Conservation (phyloP, 37 sponge, comb jelly and placozoan species). For the Sycon ciliatum region DNA sequence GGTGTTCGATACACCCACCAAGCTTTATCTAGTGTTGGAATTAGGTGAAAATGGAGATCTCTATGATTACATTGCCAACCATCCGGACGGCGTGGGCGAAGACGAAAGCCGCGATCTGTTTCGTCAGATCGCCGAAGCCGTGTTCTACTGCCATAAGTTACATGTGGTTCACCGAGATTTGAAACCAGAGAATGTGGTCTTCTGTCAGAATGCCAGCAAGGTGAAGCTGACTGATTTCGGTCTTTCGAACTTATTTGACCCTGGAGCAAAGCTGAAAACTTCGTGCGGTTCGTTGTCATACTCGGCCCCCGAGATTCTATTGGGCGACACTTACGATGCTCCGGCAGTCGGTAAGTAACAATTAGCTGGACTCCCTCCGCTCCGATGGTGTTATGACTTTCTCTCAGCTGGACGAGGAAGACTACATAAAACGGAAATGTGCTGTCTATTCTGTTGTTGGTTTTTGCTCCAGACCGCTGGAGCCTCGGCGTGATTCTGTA, state of each 20-base stretch:
- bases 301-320: conserved; percentile 91
- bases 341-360: conserved; percentile 83
- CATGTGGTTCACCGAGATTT: conserved; percentile 94
- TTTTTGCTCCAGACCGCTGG: conserved; percentile 76
- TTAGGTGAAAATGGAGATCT: conserved; percentile 90
- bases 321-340: conserved; percentile 84
- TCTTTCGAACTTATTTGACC: conserved; percentile 74
- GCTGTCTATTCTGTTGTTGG: too few relatives aligned
- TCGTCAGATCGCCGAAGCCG: conserved; percentile 74
- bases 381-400: too few relatives aligned
- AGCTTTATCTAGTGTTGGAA: conserved; percentile 88
- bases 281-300: conserved; percentile 88
- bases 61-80: conserved; percentile 81
- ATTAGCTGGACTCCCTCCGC: too few relatives aligned
- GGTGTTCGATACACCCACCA: conserved; percentile 86
- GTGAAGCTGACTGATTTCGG: conserved; percentile 95
- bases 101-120: conserved; percentile 58
- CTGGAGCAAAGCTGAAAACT: conserved; percentile 84
- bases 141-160: conserved; percentile 85
- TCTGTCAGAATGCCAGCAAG: conserved; percentile 43
- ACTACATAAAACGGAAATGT: too few relatives aligned
- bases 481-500: conserved; percentile 92
- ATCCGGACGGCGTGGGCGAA: conserved; percentile 64
- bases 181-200: conserved; percentile 93
- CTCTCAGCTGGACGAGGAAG: too few relatives aligned